Base-by-base conservation (phyloP, 2,113 vertebrate species). In the Pelvicachromis taeniatus region DNA sequence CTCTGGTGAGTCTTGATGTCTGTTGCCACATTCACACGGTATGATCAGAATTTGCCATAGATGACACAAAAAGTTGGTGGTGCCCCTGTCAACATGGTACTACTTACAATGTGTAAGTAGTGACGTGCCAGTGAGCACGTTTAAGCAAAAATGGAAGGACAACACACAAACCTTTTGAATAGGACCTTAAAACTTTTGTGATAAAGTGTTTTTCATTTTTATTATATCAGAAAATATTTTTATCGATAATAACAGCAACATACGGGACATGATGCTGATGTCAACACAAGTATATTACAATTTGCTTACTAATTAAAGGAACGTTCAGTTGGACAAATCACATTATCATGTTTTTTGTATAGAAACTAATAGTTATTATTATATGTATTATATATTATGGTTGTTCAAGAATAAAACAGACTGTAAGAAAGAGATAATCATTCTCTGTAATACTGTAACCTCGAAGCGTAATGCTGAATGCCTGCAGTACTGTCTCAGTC, bases 401-500 rank as follows among this genome's bases (percentile, higher is more conserved):
- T 50, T 31, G 0, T n/a, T 75, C 2, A 75, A 50, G 26, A 75
- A 73, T 29, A 17, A 73, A 73, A 48, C 4, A 8, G 42, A 75
- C 0, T 19, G 16, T 48, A 19, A 10, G 0, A 29, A 73, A 48
- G 68, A 73, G 16, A 73, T 29, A 16, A 9, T 68, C 7, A 23
- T 42, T 63, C 61, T 68, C 63, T 68, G 11, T 9, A 50, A 50
- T 7, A 50, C 23, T 42, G 2, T 29, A 48, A 48, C 50, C n/a
- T 16, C 12, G 0, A 63, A 3, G 5, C 2, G 3, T 3, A 50
- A 10, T 10, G 21, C 8, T 11, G 17, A 10, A 8, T 63, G 23
- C 1, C 38, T 89, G 90, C 73, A 92, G 68, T 88, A 70, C 86
- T 75, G 6, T 0, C 2, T 61, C 1, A 0, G 17, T 59, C 88